A percentile compares a stretch with the other conserved stretches of the same genome.
phyloP scores from a whole-genome alignment of 2,888 invertebrate genomes.

The Caenorhabditis auriculariae region DNA sequence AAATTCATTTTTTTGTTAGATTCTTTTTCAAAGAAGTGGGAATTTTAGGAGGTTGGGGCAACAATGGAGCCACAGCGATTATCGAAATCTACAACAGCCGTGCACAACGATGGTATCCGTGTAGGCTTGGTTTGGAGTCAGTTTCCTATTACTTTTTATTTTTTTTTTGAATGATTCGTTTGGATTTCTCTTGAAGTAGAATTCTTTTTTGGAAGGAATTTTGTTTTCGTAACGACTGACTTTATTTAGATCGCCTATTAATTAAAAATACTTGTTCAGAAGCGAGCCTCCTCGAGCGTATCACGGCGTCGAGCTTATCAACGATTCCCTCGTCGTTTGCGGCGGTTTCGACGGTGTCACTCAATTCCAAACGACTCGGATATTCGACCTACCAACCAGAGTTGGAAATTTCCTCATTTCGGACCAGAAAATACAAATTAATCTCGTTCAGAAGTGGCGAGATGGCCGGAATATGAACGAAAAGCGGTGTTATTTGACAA shows the following conservation, averaged over 20 bases:
- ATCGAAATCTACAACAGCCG: constrained; percentile 32
- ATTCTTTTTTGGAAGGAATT: too few species aligned
- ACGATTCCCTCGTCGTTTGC: constrained; percentile 15
- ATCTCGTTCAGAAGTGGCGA: constrained; percentile 7
- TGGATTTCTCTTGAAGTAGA: too few species aligned
- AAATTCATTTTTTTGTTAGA: too few species aligned
- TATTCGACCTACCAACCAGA: constrained; percentile 18
- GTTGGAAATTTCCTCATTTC: not conserved
- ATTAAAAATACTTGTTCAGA: constrained; percentile 4
- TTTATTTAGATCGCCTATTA: not conserved
- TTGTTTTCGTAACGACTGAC: constrained; percentile 9
- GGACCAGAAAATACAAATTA: not conserved
- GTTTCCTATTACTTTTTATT: too few species aligned
- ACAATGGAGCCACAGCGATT: constrained; percentile 15
- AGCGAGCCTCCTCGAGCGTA: constrained; percentile 20
- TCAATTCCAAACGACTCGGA: constrained; percentile 16
- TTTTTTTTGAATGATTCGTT: too few species aligned
- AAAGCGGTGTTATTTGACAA: constrained; percentile 19
- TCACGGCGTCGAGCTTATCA: constrained; percentile 18
- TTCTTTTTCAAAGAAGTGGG: not conserved
- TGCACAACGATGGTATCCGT: constrained; percentile 19
- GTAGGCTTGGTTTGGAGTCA: constrained; percentile 17
- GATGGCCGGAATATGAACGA: constrained; percentile 26
- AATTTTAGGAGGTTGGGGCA: constrained; percentile 33
- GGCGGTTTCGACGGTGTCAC: constrained; percentile 22